Conservation (phyloP, 92 coral and sea anemone species). For the Palythoa heliodiscus region DNA sequence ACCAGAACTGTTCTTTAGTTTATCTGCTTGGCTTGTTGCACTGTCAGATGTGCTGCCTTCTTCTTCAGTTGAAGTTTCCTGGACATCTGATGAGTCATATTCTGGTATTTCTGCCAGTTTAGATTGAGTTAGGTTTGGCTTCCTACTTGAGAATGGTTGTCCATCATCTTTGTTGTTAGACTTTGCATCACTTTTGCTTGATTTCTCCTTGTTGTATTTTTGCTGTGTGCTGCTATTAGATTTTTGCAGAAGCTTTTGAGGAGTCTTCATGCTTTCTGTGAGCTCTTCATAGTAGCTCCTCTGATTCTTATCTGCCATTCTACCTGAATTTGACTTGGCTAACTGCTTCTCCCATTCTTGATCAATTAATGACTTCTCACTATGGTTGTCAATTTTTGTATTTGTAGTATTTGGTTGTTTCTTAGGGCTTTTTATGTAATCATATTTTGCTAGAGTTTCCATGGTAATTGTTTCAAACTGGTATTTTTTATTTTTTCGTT, state of each 20-base stretch:
- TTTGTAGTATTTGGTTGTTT: constrained; percentile 45
- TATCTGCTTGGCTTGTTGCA: neutral
- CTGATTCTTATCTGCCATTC: neutral
- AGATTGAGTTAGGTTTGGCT: constrained; percentile 33
- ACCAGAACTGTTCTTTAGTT: neutral
- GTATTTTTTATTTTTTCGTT: constrained; percentile 57
- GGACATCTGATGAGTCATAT: constrained; percentile 65
- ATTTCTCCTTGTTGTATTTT: constrained; percentile 7
- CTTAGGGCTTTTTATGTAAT: constrained; percentile 86
- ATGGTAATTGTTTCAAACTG: constrained; percentile 88
- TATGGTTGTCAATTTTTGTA: neutral
- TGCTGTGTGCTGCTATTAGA: neutral
- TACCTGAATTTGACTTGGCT: constrained; percentile 1
- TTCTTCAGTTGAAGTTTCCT: constrained; percentile 69
- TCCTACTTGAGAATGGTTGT: constrained; percentile 4
- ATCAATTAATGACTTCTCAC: constrained; percentile 24
- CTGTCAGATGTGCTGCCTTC: constrained; percentile 36
- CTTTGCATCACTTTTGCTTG: neutral
- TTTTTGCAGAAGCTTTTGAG: constrained; percentile 14
- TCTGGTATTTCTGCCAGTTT: constrained; percentile 76
- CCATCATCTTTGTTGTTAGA: neutral
- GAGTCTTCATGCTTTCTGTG: neutral
- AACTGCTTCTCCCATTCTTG: constrained; percentile 36
- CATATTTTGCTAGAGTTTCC: constrained; percentile 85
- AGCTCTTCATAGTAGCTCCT: neutral